phyloP scores from a whole-genome alignment of 35 echinoderm and acorn worm species.

The Chiridota heheva region DNA sequence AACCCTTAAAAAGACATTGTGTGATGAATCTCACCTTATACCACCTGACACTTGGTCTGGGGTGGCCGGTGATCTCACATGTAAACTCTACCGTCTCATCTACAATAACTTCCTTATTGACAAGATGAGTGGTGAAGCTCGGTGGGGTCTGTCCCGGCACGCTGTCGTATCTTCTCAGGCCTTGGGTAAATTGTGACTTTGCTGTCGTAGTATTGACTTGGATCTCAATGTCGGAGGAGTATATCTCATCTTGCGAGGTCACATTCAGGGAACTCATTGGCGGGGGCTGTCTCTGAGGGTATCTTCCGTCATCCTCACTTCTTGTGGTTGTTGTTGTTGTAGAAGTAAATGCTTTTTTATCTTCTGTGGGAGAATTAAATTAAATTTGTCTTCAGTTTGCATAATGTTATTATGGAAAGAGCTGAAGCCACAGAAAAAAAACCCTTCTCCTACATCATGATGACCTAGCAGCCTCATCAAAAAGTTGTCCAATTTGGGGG shows the following conservation, averaged over 20 bases:
- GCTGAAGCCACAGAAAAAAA: too few relatives aligned
- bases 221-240: constrained; percentile 95
- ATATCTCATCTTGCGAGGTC: constrained; percentile 77
- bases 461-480: too few relatives aligned
- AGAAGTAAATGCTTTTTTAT: too few relatives aligned
- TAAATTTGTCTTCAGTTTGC: too few relatives aligned
- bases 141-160: constrained; percentile 72
- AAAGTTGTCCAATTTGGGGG: too few relatives aligned
- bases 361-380: too few relatives aligned
- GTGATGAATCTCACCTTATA: constrained; percentile 67
- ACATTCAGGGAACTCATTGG: constrained; percentile 49
- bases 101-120: constrained; percentile 72
- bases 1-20: too few relatives aligned
- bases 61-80: constrained; percentile 78
- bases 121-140: constrained; percentile 78
- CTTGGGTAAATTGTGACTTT: constrained; percentile 14
- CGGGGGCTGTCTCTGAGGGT: too few relatives aligned
- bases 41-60: constrained; percentile 95
- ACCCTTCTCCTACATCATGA: too few relatives aligned
- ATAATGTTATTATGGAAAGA: too few relatives aligned
- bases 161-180: constrained; percentile 58
- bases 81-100: constrained; percentile 72
- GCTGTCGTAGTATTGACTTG: constrained; percentile 56
- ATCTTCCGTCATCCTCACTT: too few relatives aligned
- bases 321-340: too few relatives aligned